phyloP scores from a whole-genome alignment of 2,888 invertebrate genomes.

The Tachystola acroxantha region DNA sequence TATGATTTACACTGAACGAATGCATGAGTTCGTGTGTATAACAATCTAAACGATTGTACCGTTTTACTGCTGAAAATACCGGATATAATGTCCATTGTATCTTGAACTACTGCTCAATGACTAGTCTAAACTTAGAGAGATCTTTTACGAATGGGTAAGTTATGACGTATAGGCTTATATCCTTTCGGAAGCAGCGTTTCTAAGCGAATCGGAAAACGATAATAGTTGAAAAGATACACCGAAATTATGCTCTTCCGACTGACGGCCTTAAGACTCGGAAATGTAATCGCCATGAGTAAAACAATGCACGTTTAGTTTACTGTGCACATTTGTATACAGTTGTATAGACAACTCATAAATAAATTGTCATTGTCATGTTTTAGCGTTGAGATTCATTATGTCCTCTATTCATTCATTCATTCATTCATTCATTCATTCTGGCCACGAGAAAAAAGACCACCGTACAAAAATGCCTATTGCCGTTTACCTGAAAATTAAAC shows the following conservation, averaged over 20 bases:
- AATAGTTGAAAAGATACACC: constrained; percentile 61
- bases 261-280: constrained; percentile 60
- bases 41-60: constrained; percentile 16
- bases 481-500: too few species aligned
- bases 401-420: too few species aligned
- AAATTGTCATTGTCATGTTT: too few species aligned
- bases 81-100: constrained; percentile 21
- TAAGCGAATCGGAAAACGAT: constrained; percentile 65
- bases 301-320: constrained; percentile 23
- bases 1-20: neutral
- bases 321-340: too few species aligned
- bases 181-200: constrained; percentile 57
- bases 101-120: neutral
- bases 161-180: constrained; percentile 15
- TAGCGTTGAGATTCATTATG: too few species aligned
- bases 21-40: neutral
- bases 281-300: constrained; percentile 24
- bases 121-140: neutral
- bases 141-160: neutral
- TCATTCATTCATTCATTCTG: too few species aligned
- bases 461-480: too few species aligned
- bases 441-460: too few species aligned
- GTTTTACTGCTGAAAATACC: constrained; percentile 32
- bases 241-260: constrained; percentile 67
- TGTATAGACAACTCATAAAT: too few species aligned